A percentile compares a stretch with the other conserved stretches of the same genome.
Evolutionary conservation across 1,140 invertebrate species (phyloP).

Genomic region (Aphelenchoides avenae): DNA sequence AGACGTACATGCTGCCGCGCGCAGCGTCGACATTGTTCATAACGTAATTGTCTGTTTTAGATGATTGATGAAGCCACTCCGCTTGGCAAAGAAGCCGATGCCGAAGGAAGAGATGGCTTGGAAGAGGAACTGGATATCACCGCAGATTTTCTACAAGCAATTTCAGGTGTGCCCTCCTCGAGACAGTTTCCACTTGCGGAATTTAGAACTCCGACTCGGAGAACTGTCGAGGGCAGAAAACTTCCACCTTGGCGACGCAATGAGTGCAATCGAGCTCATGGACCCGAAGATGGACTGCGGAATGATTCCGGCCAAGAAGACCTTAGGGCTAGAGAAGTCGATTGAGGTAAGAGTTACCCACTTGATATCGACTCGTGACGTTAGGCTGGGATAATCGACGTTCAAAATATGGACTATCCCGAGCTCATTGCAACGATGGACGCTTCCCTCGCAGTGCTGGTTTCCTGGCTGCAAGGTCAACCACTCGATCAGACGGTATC

Average conservation of each 20-base stretch:
- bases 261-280: slow-evolving; percentile 40
- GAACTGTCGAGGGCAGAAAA: no score
- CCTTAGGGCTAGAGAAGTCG: slow-evolving; percentile 6
- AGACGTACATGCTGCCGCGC: no score
- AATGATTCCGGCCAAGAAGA: slow-evolving; percentile 25
- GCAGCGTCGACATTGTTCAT: no score
- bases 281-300: slow-evolving; percentile 42
- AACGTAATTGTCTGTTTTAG: no score
- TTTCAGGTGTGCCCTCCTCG: no score
- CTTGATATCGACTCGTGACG: neutral
- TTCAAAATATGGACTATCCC: slow-evolving; percentile 5
- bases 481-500: slow-evolving; percentile 39
- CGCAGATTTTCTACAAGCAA: no score
- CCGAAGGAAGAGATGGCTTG: no score
- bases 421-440: slow-evolving; percentile 34
- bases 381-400: slow-evolving; percentile 16
- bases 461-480: slow-evolving; percentile 39
- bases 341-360: slow-evolving; percentile 11
- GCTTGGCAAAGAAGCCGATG: no score
- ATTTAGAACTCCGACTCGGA: no score
- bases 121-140: no score
- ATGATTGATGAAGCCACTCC: no score
- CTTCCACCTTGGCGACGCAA: slow-evolving; percentile 16
- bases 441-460: slow-evolving; percentile 21
- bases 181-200: no score